phyloP scores from a whole-genome alignment of 1,140 invertebrate species.

The Oreohelix idahoensis region DNA sequence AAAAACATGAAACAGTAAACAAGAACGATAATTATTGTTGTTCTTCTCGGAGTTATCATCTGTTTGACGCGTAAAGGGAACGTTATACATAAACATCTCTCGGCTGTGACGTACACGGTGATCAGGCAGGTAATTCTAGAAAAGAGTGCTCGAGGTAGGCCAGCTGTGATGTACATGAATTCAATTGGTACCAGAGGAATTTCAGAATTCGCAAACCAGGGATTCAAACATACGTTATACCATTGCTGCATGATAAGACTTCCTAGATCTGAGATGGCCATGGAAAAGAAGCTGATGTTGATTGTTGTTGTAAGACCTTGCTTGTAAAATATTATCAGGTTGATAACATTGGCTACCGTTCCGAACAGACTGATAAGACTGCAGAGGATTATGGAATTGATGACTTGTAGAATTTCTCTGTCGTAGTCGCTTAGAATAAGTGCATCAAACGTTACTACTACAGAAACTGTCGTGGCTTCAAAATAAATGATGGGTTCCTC shows the following conservation, averaged over 20 bases:
- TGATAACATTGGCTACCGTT: neutral
- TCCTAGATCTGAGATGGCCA: neutral
- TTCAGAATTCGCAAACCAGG: neutral
- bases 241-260: neutral
- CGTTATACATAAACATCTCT: constrained; percentile 5
- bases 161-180: neutral
- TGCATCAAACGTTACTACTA: no score
- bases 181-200: neutral
- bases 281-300: neutral
- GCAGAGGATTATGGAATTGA: neutral
- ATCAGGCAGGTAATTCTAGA: constrained; percentile 13
- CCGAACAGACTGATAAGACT: neutral
- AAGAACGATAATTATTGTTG: neutral
- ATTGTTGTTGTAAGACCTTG: neutral
- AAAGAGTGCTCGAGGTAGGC: neutral
- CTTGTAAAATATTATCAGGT: neutral
- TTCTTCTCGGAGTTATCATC: constrained; percentile 8
- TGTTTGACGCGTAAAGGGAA: neutral
- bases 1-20: neutral
- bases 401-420: neutral
- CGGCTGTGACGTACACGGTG: neutral
- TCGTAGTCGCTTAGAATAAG: neutral
- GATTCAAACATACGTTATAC: neutral
- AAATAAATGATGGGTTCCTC: no score
- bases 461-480: no score